Percentiles rank a stretch among this genome's conserved stretches.
Conservation (phyloP, 2,797 vertebrate species). For the Okamejei kenojei region DNA sequence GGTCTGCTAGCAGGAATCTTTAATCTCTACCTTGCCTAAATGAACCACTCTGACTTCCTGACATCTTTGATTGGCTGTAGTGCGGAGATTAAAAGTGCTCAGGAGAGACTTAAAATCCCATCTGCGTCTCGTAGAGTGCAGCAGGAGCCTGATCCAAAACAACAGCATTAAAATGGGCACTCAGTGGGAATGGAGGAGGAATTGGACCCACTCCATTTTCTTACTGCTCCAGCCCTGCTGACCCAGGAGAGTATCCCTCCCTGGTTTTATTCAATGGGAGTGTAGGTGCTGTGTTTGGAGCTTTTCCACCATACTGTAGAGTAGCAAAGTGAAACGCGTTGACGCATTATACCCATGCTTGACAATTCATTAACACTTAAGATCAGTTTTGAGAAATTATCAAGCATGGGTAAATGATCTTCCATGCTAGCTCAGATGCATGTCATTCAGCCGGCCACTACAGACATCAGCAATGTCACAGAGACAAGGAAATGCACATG, state of each 20-base stretch:
- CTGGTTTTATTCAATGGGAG: not conserved
- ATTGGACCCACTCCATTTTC: not conserved
- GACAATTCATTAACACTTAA: too few relatives aligned
- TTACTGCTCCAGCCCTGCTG: not conserved
- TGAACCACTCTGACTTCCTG: not conserved
- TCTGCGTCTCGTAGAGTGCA: not conserved
- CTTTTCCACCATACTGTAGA: not conserved
- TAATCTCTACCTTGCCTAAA: too few relatives aligned
- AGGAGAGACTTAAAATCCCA: not conserved
- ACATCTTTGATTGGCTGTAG: not conserved
- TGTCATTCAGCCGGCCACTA: not conserved
- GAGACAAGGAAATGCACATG: not conserved
- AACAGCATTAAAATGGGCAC: not conserved
- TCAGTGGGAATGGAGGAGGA: not conserved
- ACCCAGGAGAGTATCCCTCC: not conserved
- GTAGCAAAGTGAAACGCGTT: not conserved
- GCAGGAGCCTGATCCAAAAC: not conserved
- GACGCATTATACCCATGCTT: too few relatives aligned
- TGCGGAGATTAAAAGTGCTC: not conserved
- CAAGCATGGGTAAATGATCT: not conserved
- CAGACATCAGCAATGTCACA: not conserved
- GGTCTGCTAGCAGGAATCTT: not conserved
- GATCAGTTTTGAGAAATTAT: too few relatives aligned
- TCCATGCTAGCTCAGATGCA: not conserved
- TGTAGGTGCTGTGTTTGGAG: not conserved